A percentile compares a stretch with the other conserved stretches of the same genome.
Evolutionary conservation across 2,113 vertebrate genomes (phyloP).

Genomic region (Microcebus griseorufus): DNA sequence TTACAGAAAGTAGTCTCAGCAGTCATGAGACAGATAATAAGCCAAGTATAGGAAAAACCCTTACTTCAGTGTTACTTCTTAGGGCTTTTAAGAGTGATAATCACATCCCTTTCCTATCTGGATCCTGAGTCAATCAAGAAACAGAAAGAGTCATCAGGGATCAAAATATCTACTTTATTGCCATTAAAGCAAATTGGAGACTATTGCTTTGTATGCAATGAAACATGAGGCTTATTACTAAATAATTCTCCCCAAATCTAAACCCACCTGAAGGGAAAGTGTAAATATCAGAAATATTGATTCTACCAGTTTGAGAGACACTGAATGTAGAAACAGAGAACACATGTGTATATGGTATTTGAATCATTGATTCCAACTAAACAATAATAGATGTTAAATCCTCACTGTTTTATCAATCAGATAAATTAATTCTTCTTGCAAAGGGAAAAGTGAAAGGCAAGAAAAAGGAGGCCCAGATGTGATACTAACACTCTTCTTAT

Average conservation of each 20-base stretch:
- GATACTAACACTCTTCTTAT: not conserved
- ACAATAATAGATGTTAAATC: not conserved
- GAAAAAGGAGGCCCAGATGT: not conserved
- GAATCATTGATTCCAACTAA: not conserved
- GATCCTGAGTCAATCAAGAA: constrained; percentile 37
- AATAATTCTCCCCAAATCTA: not conserved
- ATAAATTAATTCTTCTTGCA: not conserved
- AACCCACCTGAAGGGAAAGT: not conserved
- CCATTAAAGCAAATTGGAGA: not conserved
- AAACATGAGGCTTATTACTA: not conserved
- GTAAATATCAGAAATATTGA: not conserved
- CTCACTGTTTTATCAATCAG: not conserved
- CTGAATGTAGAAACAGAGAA: not conserved
- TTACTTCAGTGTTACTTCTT: not conserved
- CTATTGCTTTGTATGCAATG: not conserved
- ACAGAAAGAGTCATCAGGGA: not conserved
- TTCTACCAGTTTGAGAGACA: not conserved
- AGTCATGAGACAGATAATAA: constrained; percentile 9
- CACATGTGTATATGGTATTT: not conserved
- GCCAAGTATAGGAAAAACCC: not conserved
- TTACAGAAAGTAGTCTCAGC: not conserved
- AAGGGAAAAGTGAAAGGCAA: not conserved
- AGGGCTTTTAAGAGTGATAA: constrained; percentile 39
- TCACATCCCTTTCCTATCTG: constrained; percentile 41
- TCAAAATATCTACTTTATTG: constrained; percentile 42